Evolutionary conservation across 1,140 invertebrate genomes (phyloP), one percentile per base, ranked within the genome.

Genomic region (Cardiocondyla obscurior): DNA sequence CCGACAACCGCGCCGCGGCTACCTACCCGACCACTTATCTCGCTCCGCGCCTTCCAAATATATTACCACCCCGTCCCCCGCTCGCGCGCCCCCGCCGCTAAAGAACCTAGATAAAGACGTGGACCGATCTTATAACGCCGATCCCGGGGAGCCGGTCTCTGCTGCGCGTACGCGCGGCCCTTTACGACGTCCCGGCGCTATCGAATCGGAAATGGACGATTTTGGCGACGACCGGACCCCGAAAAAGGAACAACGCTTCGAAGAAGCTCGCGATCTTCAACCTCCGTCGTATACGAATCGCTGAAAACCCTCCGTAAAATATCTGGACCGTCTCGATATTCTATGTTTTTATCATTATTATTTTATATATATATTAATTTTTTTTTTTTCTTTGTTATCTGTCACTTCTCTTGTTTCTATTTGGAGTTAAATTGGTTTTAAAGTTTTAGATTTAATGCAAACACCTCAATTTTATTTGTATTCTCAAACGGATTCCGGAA

Each of bases 21-120:
- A 85, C 87, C 90, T 89, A 90, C 88, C 90, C 85, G 88, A 72
- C 86, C 85, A 87, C 87, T 87, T 89, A 89, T 90, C 86, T 91
- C 86, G 19, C 81, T 77, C 86, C 60, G 74, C 86, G 79, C 86
- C 87, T 86, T 84, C 90, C 87, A 90, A 91, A 92, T 92, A 92
- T 92, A 92, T 91, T 85, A 85, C 90, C 82, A 81, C 73, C 79
- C 85, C 85, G 86, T 84, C 3, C 28, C 55, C 3, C 16, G 14
- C 28, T 67, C 58, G 72, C 64, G 4, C 28, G 8, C 44, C 14
- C 33, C 84, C 88, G 91, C 84, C 88, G 91, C 90, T 88, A 88
- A 89, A 89, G 76, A 87, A 85, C 85, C 90, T 90, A 92, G 92
- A 93, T 93, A 92, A 91, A 93, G 92, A 93, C 85, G 87, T 93